Percentiles rank a stretch among this genome's conserved stretches.
Conservation (phyloP, 2,888 invertebrate genomes). For the Bimastos eiseni region DNA sequence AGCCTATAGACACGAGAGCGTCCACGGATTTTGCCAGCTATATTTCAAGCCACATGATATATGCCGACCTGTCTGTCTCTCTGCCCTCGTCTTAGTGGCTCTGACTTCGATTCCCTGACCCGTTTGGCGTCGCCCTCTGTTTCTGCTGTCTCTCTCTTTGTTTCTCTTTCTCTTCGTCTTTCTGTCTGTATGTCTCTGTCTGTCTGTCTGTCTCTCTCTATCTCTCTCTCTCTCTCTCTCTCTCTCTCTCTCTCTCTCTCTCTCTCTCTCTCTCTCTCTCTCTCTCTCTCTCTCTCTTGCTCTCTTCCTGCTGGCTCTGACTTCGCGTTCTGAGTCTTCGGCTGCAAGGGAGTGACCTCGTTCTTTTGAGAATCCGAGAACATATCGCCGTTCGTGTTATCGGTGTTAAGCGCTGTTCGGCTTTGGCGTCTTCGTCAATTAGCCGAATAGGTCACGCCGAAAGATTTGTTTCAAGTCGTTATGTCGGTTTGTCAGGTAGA, state of each 20-base stretch:
- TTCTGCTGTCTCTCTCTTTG: too few relatives aligned
- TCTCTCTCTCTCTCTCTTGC: too few relatives aligned
- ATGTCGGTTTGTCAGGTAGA: neutral
- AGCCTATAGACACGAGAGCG: neutral
- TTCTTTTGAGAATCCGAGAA: neutral
- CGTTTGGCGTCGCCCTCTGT: too few relatives aligned
- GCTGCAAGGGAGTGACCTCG: neutral
- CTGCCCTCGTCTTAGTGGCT: too few relatives aligned
- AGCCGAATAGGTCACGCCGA: neutral
- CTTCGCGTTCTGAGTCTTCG: neutral
- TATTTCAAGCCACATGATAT: neutral
- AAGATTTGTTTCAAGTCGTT: neutral
- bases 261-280: too few relatives aligned
- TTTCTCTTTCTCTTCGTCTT: too few relatives aligned
- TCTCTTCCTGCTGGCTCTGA: neutral
- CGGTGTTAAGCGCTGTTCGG: neutral
- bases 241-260: too few relatives aligned
- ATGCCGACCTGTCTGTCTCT: too few relatives aligned
- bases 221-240: too few relatives aligned
- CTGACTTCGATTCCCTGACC: too few relatives aligned
- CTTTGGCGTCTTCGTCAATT: neutral
- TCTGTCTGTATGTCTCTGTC: too few relatives aligned
- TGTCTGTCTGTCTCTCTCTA: too few relatives aligned
- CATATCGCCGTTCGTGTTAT: neutral
- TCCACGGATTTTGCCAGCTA: neutral